phyloP scores from a whole-genome alignment of 2,888 invertebrate genomes.

The Lampropteryx suffumata region DNA sequence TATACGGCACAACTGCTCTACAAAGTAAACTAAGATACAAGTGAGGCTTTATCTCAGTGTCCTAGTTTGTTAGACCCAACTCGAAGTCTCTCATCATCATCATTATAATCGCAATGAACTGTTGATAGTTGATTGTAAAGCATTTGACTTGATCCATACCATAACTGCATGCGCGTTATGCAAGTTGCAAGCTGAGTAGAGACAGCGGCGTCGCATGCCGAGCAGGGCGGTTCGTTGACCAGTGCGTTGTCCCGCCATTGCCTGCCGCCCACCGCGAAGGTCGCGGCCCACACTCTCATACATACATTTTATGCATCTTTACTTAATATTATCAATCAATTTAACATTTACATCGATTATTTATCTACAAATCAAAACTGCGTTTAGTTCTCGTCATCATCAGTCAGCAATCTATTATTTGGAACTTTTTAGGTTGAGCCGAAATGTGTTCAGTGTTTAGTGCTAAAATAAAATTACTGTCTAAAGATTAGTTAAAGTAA shows the following conservation, averaged over 20 bases:
- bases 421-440: slow-evolving; percentile 67
- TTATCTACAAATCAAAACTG: slow-evolving; percentile 3
- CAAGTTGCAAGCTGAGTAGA: slow-evolving; percentile 60
- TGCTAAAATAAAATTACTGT: slow-evolving; percentile 64
- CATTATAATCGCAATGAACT: slow-evolving; percentile 36
- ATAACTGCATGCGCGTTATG: slow-evolving; percentile 70
- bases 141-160: slow-evolving; percentile 36
- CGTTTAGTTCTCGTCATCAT: slow-evolving; percentile 58
- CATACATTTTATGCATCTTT: slow-evolving; percentile 48
- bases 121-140: slow-evolving; percentile 35
- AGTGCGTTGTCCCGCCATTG: slow-evolving; percentile 75
- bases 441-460: slow-evolving; percentile 79
- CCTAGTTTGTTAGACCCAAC: slow-evolving; percentile 40
- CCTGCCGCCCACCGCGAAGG: slow-evolving; percentile 77
- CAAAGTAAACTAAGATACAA: slow-evolving; percentile 58
- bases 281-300: slow-evolving; percentile 67
- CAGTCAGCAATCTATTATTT: too few relatives aligned
- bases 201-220: slow-evolving; percentile 42
- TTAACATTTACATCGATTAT: not conserved
- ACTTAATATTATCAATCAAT: slow-evolving; percentile 8
- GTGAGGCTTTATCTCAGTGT: slow-evolving; percentile 60
- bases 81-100: slow-evolving; percentile 38
- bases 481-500: slow-evolving; percentile 40
- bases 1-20: slow-evolving; percentile 79
- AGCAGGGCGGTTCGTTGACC: slow-evolving; percentile 80